Evolutionary conservation across 1,140 invertebrate species (phyloP), one percentile per base, ranked within the genome.

Genomic region (Leptinotarsa defecta): DNA sequence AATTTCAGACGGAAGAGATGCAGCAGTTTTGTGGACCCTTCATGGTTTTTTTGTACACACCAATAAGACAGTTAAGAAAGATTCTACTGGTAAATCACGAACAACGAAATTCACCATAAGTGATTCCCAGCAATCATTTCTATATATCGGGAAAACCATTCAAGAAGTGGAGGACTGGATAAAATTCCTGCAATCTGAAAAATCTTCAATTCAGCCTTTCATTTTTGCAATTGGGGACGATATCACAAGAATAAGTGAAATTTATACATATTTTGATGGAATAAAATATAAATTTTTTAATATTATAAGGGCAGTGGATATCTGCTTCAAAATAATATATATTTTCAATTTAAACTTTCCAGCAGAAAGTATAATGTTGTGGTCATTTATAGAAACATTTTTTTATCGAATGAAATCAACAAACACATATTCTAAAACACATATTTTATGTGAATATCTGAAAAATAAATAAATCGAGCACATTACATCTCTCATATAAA

Each of bases 281-380:
- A 22, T 22, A 22, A 22, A 22, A 22, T 22, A 22, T 22, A 1
- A 61, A 17, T 61, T 61, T 61, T 61, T 61, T 19, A 61, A 4
- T 61, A 19, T 61, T 61, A 15, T 5, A 3, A 61, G 57, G 57
- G 57, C 57, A 61, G 57, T 61, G 15, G 57, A 61, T 61, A 61
- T 61, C 57, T 61, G 57, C 57, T 19, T 61, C 15, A 61, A 61
- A 61, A 61, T 61, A 61, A 61, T 61, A 17, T 61, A 20, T 61
- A 4, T 61, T 61, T 3, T 61, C 1, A 61, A 61, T 61, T 61
- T 13, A 19, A 61, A 19, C 19, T 61, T 61, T 61, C 57, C 57
- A 17, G 57, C 57, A 61, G 57, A 61, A 19, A 17, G 57, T 61
- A 17, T 61, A 17, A 61, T 61, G 3, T 61, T 61, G 3, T 61